Evolutionary conservation across 30 jellyfish, hydroid and myxozoan genomes (phyloP).

Genomic region (Haliclystus octoradiatus): DNA sequence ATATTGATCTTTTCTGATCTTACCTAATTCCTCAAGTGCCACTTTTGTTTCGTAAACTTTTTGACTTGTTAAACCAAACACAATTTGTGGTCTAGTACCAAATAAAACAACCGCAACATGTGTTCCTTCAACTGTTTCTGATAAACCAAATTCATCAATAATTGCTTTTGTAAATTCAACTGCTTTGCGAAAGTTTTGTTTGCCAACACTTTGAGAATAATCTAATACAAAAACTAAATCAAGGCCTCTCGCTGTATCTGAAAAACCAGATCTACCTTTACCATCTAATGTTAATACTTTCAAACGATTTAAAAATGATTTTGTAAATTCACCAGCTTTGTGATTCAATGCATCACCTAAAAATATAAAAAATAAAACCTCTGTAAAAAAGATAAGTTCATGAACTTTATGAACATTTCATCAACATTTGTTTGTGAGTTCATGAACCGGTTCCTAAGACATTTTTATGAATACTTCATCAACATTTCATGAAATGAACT

Average conservation of each 20-base stretch:
- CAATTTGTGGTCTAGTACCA: slow-evolving; percentile 15
- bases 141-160: slow-evolving; percentile 40
- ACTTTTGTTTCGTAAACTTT: slow-evolving; percentile 23
- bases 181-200: slow-evolving; percentile 25
- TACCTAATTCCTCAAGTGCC: slow-evolving; percentile 37
- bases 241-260: slow-evolving; percentile 36
- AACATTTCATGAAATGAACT: too few species aligned
- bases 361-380: background rate
- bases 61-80: slow-evolving; percentile 26
- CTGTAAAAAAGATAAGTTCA: background rate
- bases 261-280: slow-evolving; percentile 31
- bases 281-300: slow-evolving; percentile 43
- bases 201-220: slow-evolving; percentile 56
- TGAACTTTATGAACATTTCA: too few species aligned
- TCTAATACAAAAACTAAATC: slow-evolving; percentile 45
- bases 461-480: too few species aligned
- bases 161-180: slow-evolving; percentile 24
- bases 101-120: slow-evolving; percentile 47
- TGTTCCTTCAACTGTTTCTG: slow-evolving; percentile 37
- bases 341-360: slow-evolving; percentile 23
- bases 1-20: too few species aligned
- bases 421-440: too few species aligned
- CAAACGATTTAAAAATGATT: slow-evolving; percentile 26
- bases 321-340: slow-evolving; percentile 26
- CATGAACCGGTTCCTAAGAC: too few species aligned